phyloP scores from a whole-genome alignment of 2,797 vertebrate species.

The Anolis apletophallus region DNA sequence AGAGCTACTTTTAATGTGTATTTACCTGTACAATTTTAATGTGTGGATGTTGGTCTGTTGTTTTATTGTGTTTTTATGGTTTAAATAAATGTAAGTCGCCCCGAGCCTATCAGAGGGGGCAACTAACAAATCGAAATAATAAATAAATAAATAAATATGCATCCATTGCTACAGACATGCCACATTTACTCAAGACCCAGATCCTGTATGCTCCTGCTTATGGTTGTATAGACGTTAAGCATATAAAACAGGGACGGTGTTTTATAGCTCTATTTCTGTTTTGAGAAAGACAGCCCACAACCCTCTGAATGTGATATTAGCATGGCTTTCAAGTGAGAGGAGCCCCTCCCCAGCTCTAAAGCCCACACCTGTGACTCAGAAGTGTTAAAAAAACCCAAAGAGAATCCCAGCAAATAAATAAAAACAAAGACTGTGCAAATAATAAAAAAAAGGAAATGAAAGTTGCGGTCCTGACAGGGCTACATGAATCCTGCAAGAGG shows the following conservation, averaged over 20 bases:
- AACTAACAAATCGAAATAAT: too few species aligned
- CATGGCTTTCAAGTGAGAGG: background rate
- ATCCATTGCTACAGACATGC: too few species aligned
- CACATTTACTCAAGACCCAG: background rate
- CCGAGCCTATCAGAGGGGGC: too few species aligned
- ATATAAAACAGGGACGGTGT: background rate
- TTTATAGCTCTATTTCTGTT: background rate
- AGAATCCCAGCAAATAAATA: constrained; percentile 16
- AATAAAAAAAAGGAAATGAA: constrained; percentile 60
- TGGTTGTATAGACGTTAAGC: background rate
- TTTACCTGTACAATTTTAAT: too few species aligned
- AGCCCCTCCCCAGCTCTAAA: background rate
- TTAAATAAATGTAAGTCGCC: too few species aligned
- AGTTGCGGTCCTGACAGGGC: constrained; percentile 60
- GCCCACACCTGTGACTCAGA: constrained; percentile 45
- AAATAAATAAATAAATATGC: too few species aligned
- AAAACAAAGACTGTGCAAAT: constrained; percentile 57
- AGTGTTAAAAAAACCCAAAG: constrained; percentile 5
- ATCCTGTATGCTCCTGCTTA: background rate
- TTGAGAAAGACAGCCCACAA: background rate
- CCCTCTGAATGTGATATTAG: background rate
- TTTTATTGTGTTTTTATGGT: too few species aligned
- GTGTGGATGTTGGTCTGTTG: too few species aligned
- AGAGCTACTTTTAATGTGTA: too few species aligned
- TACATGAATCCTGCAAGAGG: constrained; percentile 66